Percentiles rank a stretch among this genome's conserved stretches.
Evolutionary conservation across 2,113 vertebrate species (phyloP).

Genomic region (Mystacornis crossleyi): DNA sequence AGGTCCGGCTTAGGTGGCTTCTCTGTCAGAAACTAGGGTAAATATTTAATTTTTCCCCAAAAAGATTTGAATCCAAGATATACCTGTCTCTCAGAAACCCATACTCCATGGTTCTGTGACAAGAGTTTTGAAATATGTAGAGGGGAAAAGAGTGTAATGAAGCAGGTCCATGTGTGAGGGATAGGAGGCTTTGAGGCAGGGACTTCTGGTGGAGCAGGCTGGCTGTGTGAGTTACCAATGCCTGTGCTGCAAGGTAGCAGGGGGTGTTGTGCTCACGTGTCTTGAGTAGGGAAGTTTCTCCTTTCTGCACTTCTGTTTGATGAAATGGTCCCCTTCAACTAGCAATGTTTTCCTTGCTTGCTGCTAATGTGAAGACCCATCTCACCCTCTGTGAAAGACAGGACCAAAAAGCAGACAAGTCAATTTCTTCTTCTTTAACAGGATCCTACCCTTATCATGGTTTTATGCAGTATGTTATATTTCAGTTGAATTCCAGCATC

Average conservation of each 20-base stretch:
- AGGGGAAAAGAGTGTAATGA: not conserved
- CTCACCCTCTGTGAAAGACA: not conserved
- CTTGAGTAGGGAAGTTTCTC: not conserved
- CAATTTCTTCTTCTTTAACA: not conserved
- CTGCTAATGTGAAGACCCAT: not conserved
- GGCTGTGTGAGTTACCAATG: accelerated
- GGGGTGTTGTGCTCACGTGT: accelerated
- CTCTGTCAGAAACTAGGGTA: not conserved
- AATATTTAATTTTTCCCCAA: not conserved
- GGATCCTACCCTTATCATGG: accelerated
- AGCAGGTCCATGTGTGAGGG: accelerated
- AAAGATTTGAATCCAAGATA: accelerated
- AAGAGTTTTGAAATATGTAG: not conserved
- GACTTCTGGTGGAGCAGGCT: not conserved
- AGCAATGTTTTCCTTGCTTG: accelerated
- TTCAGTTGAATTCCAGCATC: not conserved
- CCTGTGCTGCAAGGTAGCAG: not conserved
- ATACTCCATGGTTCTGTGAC: not conserved
- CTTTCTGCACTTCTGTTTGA: not conserved
- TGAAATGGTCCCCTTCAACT: not conserved
- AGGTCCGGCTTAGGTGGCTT: not conserved
- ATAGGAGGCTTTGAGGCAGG: not conserved
- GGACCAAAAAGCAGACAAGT: not conserved
- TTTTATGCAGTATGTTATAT: not conserved
- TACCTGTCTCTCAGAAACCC: not conserved